phyloP scores from a whole-genome alignment of 23 tunicate genomes.

The Ciona savignyi region DNA sequence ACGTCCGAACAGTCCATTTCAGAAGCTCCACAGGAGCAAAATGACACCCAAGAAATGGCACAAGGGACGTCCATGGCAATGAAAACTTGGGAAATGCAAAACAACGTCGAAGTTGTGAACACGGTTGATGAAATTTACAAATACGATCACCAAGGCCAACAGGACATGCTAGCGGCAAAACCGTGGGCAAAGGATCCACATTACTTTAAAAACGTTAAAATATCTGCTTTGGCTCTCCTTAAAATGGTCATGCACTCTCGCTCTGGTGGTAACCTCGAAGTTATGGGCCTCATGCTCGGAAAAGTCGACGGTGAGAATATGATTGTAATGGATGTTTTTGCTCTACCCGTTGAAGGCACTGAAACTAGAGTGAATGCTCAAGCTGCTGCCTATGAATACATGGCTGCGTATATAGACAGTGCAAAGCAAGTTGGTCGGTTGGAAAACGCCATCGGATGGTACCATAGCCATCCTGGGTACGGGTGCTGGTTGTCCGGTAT shows the following conservation, averaged over 20 bases:
- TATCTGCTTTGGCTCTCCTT: constrained; percentile 91
- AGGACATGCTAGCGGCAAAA: constrained; percentile 84
- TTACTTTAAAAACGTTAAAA: constrained; percentile 88
- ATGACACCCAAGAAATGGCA: constrained; percentile 27
- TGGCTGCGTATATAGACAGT: constrained; percentile 92
- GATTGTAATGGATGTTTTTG: constrained; percentile 95
- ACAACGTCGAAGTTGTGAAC: constrained; percentile 57
- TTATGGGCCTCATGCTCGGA: constrained; percentile 98
- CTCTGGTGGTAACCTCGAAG: constrained; percentile 93
- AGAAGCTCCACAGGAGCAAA: neutral
- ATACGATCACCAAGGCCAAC: constrained; percentile 72
- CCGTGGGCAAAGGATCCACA: constrained; percentile 97
- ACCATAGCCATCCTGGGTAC: constrained; percentile 99
- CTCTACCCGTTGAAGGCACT: constrained; percentile 99
- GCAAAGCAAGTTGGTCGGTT: constrained; percentile 76
- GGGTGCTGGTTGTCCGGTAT: constrained; percentile 99
- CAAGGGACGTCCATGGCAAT: constrained; percentile 39
- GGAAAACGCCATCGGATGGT: constrained; percentile 99
- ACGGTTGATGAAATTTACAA: constrained; percentile 80
- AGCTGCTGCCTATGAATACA: constrained; percentile 95
- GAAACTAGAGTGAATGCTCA: constrained; percentile 98
- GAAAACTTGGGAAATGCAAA: constrained; percentile 84
- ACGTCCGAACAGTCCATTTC: neutral
- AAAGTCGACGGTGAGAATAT: constrained; percentile 93
- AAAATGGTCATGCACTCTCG: constrained; percentile 99